phyloP scores from a whole-genome alignment of 1,140 invertebrate species.

The Drosophila serrata region DNA sequence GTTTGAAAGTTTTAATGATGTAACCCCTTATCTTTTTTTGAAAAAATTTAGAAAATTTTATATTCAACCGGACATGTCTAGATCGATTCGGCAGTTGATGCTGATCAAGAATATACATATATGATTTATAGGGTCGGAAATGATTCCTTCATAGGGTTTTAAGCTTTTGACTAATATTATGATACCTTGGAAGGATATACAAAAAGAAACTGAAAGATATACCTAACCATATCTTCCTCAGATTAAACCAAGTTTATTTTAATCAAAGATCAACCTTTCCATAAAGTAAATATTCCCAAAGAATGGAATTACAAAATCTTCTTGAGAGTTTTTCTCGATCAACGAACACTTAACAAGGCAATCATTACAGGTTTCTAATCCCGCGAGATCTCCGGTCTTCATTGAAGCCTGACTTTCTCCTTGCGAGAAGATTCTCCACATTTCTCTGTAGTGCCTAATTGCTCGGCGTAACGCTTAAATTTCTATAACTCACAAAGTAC shows the following conservation, averaged over 20 bases:
- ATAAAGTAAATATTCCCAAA: neutral
- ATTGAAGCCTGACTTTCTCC: constrained; percentile 35
- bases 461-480: constrained; percentile 37
- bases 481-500: constrained; percentile 31
- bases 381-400: neutral
- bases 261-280: neutral
- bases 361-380: constrained; percentile 28
- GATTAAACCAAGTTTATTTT: neutral
- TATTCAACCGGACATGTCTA: no score
- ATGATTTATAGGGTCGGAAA: no score
- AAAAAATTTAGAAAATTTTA: no score
- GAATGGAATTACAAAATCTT: neutral
- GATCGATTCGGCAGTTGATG: no score
- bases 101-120: no score
- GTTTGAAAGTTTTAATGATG: no score
- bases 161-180: no score
- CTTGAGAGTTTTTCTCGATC: neutral
- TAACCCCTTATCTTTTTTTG: no score
- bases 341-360: neutral
- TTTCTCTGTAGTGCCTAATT: constrained; percentile 55
- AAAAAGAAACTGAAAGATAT: no score
- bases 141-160: no score
- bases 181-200: no score
- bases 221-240: neutral
- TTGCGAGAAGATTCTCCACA: constrained; percentile 43